Evolutionary conservation across 2,888 invertebrate genomes (phyloP), one percentile per base, ranked within the genome.

Genomic region (Rhagonycha lutea): DNA sequence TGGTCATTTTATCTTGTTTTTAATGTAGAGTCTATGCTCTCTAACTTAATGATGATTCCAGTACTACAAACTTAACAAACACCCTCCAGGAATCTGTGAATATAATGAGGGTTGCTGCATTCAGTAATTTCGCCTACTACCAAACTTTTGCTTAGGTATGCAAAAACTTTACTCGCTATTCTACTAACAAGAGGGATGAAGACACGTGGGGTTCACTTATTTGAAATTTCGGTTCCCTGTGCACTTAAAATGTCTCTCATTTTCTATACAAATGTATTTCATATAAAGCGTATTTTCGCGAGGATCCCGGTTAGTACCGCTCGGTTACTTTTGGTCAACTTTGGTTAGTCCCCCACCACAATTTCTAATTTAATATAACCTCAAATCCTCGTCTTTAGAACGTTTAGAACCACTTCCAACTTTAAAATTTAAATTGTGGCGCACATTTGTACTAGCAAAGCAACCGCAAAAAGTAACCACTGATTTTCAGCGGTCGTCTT

Each of bases 111-210:
- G 83, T 65, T 65, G 63, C 81, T 83, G 80, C 83, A 83, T 84
- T 84, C 84, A 83, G 83, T 84, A 84, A 84, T 84, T 85, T 83
- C 83, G 83, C 83, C 82, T 81, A 81, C 83, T 82, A 81, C 82
- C 80, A 76, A 83, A 83, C 82, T 84, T 84, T 82, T 83, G 82
- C 83, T 83, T 83, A 81, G 83, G 82, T 81, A 84, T 84, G 84
- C 83, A 84, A 83, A 85, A 84, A 82, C 83, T 84, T 82, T 73
- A 75, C 80, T 80, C 79, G 81, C 82, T 82, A 83, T 83, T 80
- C 83, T 82, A 73, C 67, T 72, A 67, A 72, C 75, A 75, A 47
- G 71, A 68, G 65, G 28, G 75, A 69, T 72, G 63, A 29, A 72
- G 32, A 69, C 67, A 23, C 29, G 47, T 29, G 72, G 72, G 76